Evolutionary conservation across 2,113 vertebrate genomes (phyloP).

Genomic region (Bujurquina vittata): DNA sequence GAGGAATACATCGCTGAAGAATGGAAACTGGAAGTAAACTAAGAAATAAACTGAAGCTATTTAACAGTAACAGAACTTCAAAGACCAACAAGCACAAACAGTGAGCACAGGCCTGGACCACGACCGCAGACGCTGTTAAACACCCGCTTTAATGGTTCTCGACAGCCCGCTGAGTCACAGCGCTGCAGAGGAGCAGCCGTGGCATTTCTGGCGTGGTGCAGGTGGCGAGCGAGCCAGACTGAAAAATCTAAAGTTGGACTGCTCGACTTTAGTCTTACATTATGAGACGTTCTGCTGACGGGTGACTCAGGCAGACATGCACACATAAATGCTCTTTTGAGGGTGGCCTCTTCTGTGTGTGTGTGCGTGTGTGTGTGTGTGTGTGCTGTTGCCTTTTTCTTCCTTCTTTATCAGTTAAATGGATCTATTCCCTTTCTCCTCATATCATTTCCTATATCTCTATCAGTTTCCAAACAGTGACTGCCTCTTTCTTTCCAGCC

Average conservation of each 20-base stretch:
- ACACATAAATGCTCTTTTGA: background rate
- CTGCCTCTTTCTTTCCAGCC: background rate
- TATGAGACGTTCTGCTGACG: background rate
- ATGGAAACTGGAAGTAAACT: no score
- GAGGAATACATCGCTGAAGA: no score
- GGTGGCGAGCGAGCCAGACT: conserved; percentile 8
- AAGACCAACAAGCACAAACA: no score
- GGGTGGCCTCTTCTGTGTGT: background rate
- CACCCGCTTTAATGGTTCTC: background rate
- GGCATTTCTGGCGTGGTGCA: conserved; percentile 43
- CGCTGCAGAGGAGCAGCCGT: background rate
- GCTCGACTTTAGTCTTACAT: background rate
- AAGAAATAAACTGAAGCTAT: no score
- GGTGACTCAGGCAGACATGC: background rate
- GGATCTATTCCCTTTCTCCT: background rate
- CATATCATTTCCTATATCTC: background rate
- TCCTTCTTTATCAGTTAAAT: background rate
- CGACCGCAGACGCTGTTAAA: background rate
- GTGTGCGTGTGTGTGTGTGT: background rate
- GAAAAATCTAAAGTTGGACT: conserved; percentile 3
- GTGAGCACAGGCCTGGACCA: no score
- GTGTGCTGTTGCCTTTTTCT: background rate
- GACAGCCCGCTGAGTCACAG: conserved; percentile 32
- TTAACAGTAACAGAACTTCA: no score
- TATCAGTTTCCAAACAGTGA: no score